Evolutionary conservation across 2,797 vertebrate species (phyloP).

Genomic region (Smutsia gigantea): DNA sequence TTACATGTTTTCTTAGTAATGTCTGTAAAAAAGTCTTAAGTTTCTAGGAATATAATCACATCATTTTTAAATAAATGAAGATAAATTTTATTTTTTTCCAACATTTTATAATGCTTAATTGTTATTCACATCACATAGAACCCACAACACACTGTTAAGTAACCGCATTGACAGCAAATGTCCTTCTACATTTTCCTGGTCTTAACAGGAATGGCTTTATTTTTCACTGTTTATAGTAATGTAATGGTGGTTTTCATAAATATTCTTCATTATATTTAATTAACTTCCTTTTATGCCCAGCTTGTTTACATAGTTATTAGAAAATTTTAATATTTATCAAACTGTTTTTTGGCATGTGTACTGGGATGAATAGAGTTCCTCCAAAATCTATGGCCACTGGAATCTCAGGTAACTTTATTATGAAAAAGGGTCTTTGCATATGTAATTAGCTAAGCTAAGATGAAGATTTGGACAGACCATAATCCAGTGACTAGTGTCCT

Average conservation of each 20-base stretch:
- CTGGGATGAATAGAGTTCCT: background rate
- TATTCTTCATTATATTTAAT: background rate
- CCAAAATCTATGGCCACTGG: background rate
- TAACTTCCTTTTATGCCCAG: background rate
- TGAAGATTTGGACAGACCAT: background rate
- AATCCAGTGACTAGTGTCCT: background rate
- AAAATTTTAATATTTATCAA: background rate
- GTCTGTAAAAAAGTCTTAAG: background rate
- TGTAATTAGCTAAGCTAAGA: background rate
- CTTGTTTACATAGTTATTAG: background rate
- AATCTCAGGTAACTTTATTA: constrained; percentile 7
- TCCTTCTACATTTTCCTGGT: background rate
- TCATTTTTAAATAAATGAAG: constrained; percentile 26
- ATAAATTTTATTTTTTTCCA: background rate
- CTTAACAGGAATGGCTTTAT: constrained; percentile 29
- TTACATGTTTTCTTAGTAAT: background rate
- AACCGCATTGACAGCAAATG: background rate
- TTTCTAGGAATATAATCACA: constrained; percentile 1
- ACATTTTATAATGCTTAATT: background rate
- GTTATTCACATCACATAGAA: constrained; percentile 4
- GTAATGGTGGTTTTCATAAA: background rate
- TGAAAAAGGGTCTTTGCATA: background rate
- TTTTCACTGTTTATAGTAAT: background rate
- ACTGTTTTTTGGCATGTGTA: background rate
- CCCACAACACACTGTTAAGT: background rate